Conservation (phyloP, 2,888 invertebrate species). For the Microctonus aethiopoides region DNA sequence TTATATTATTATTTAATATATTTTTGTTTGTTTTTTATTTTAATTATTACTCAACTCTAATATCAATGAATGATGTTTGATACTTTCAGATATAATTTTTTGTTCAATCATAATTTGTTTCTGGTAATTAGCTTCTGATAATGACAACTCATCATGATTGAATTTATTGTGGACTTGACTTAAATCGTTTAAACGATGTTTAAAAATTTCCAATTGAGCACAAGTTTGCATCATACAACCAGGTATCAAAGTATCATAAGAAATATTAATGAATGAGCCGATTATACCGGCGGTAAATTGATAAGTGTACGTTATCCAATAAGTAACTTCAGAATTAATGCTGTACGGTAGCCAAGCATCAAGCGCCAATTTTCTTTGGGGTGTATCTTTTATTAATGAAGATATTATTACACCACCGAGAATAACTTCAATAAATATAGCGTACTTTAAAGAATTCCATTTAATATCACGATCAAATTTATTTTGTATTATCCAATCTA, state of each 20-base stretch:
- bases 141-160: too few species aligned
- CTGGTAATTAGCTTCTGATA: neutral
- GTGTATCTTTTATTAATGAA: conserved; percentile 29
- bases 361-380: conserved; percentile 36
- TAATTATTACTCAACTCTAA: neutral
- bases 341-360: conserved; percentile 43
- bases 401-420: conserved; percentile 9
- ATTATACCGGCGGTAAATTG: conserved; percentile 16
- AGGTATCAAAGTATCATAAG: conserved; percentile 42
- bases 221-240: conserved; percentile 42
- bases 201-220: conserved; percentile 41
- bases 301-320: conserved; percentile 34
- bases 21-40: conserved; percentile 24
- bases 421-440: conserved; percentile 8
- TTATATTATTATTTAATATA: conserved; percentile 20
- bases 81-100: conserved; percentile 19
- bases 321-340: conserved; percentile 29
- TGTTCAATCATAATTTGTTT: neutral
- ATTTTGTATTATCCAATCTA: conserved; percentile 3
- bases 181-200: conserved; percentile 23
- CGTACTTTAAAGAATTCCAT: neutral
- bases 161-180: neutral
- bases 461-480: conserved; percentile 1
- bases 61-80: conserved; percentile 29
- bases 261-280: conserved; percentile 31